Evolutionary conservation across 2,888 invertebrate genomes (phyloP).

Genomic region (Torymus auratus): DNA sequence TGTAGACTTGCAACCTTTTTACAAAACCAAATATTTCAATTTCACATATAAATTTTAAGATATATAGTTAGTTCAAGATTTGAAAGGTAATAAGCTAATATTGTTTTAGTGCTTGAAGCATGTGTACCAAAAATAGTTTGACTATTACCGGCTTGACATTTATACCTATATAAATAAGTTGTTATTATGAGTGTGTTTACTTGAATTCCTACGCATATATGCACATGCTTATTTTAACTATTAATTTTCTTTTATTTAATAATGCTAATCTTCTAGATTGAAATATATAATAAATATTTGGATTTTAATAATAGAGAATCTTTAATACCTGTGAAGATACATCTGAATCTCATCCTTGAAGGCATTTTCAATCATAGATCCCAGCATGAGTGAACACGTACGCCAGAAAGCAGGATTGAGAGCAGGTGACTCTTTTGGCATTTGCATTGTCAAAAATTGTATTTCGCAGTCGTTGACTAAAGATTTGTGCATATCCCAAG

Average conservation of each 20-base stretch:
- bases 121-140: no score
- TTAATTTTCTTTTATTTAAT: constrained; percentile 6
- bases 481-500: constrained; percentile 97
- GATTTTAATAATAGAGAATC: neutral
- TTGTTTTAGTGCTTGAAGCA: no score
- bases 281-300: no score
- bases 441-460: constrained; percentile 75
- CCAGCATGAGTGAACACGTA: constrained; percentile 92
- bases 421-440: constrained; percentile 78
- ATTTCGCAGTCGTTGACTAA: constrained; percentile 78
- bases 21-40: no score
- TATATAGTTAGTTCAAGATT: no score
- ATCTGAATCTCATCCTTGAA: constrained; percentile 89
- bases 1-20: no score
- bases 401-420: constrained; percentile 94
- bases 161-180: no score
- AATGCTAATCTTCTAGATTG: neutral
- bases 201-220: no score
- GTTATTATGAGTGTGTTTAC: no score
- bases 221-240: neutral
- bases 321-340: constrained; percentile 80
- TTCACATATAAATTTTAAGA: no score
- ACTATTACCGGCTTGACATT: no score
- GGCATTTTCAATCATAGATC: constrained; percentile 85
- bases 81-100: no score